phyloP scores from a whole-genome alignment of 2,888 invertebrate genomes.

The Leucoma salicis region DNA sequence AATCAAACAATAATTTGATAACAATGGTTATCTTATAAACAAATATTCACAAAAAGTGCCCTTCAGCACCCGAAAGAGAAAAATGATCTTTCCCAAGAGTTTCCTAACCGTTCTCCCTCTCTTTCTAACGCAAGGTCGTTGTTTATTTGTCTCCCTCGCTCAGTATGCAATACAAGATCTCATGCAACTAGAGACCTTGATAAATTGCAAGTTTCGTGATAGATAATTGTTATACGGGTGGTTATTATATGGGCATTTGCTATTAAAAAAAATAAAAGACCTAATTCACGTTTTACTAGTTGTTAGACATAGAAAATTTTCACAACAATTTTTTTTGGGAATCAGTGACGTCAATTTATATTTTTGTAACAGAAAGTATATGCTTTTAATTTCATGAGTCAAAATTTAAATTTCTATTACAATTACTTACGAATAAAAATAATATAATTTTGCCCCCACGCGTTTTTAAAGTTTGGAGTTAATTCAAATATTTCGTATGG shows the following conservation, averaged over 20 bases:
- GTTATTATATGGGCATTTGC: conserved; percentile 63
- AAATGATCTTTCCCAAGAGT: conserved; percentile 79
- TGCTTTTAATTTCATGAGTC: conserved; percentile 6
- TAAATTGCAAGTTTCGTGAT: conserved; percentile 80
- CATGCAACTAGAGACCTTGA: conserved; percentile 79
- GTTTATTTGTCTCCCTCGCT: conserved; percentile 61
- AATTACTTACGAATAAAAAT: neutral
- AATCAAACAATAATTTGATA: conserved; percentile 43
- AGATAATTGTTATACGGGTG: conserved; percentile 78
- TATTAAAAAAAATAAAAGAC: conserved; percentile 41
- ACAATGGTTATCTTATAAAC: conserved; percentile 44
- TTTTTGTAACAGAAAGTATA: conserved; percentile 5
- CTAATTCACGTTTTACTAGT: conserved; percentile 9
- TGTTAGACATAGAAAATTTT: conserved; percentile 2
- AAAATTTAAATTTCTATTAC: conserved; percentile 6
- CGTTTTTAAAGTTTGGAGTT: conserved; percentile 5
- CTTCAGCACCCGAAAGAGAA: conserved; percentile 76
- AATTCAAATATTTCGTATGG: conserved; percentile 25
- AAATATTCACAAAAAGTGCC: conserved; percentile 73
- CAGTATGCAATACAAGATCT: conserved; percentile 77
- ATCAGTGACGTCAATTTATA: conserved; percentile 5
- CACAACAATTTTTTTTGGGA: conserved; percentile 3
- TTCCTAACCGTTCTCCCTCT: conserved; percentile 70
- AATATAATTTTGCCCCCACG: neutral
- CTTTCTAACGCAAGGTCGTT: conserved; percentile 67